Evolutionary conservation across 2,797 vertebrate genomes (phyloP), one percentile per base, ranked within the genome.

Genomic region (Neostethus bicornis): DNA sequence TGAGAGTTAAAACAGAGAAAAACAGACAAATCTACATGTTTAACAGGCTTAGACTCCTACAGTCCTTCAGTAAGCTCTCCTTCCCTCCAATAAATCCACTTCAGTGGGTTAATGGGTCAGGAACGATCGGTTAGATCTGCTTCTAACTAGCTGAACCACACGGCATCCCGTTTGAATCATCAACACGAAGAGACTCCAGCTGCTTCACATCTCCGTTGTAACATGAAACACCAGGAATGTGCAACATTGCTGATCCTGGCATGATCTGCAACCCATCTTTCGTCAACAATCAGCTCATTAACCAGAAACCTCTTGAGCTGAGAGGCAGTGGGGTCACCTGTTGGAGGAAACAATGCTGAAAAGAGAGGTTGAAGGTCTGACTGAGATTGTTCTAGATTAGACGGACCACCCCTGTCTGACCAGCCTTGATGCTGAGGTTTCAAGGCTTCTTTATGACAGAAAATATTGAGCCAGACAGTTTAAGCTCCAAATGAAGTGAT

Each of bases 201-300:
- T 89, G 87, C 82, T 66, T 68, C 77, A 14, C 21, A 56, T 84
- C 77, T 59, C 59, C 17, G 7, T 66, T 75, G 86, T 84, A 89
- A 91, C 42, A 26, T 49, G 80, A 90, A 69, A 76, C 67, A 0
- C 38, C 43, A 63, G 81, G 87, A 90, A 90, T 89, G 85, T 37
- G 59, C 64, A 32, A 69, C 72, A 51, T 51, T 6, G 70, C 38
- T 61, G 17, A 51, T 28, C 65, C 59, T 25, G 51, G 51, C 52
- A 29, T 12, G 73, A 86, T 66, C 79, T 79, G 71, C 17, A 42
- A 61, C 59, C 51, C 43, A 31, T 90, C 89, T 77, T 79, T 90
- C 87, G 87, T 79, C 80, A n/a, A 60, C 75, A 76, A 83, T 78
- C 79, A 77, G 75, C 83, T 87, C 82, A 85, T 87, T 85, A 90